Conservation (phyloP, 2,888 invertebrate genomes). For the Thecophora atra region DNA sequence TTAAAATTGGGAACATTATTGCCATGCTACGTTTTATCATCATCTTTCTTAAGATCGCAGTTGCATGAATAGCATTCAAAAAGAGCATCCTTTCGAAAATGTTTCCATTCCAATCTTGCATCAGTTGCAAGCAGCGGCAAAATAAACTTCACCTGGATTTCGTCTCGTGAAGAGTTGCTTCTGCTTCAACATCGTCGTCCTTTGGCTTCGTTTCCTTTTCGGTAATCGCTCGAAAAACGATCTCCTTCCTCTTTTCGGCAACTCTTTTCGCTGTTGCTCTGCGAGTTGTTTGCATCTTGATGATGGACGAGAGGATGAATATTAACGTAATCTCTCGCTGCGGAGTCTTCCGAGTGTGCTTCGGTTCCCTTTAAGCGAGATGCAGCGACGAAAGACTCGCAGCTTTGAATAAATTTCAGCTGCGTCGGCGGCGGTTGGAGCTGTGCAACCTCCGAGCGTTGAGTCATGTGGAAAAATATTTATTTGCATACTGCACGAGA, state of each 20-base stretch:
- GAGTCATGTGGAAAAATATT: constrained; percentile 30
- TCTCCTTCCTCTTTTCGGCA: neutral
- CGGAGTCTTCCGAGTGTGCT: neutral
- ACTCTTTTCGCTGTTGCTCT: neutral
- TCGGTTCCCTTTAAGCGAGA: neutral
- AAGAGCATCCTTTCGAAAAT: too few species aligned
- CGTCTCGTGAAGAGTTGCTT: neutral
- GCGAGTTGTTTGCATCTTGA: neutral
- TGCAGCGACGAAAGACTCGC: neutral
- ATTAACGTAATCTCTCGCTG: neutral
- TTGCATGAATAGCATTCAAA: too few species aligned
- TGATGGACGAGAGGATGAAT: neutral
- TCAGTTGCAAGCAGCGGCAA: neutral
- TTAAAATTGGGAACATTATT: too few species aligned
- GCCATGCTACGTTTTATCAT: too few species aligned
- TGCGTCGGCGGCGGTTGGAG: neutral
- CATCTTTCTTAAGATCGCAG: too few species aligned
- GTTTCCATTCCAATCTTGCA: neutral
- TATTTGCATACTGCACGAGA: constrained; percentile 37
- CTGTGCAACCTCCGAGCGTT: constrained; percentile 12
- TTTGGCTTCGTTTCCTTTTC: too few species aligned
- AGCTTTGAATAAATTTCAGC: constrained; percentile 16
- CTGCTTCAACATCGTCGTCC: neutral
- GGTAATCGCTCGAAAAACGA: neutral
- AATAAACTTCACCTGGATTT: neutral